phyloP scores from a whole-genome alignment of 1,140 invertebrate genomes.

The Ostrea edulis region DNA sequence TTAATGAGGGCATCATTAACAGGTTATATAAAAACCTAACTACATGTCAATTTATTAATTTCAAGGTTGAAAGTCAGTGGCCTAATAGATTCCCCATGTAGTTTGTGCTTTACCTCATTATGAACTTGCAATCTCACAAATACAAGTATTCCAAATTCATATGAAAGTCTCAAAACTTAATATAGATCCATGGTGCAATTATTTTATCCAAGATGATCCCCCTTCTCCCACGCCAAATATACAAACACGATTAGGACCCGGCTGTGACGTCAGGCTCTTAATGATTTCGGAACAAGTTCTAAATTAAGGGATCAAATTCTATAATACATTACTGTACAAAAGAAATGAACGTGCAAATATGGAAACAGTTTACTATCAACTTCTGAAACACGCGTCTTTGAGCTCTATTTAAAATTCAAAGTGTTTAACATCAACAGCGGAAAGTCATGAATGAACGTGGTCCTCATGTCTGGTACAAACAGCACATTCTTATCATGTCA shows the following conservation, averaged over 20 bases:
- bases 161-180: not conserved
- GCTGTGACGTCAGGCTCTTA: not conserved
- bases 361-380: not conserved
- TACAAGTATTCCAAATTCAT: not conserved
- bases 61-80: too few species aligned
- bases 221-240: not conserved
- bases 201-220: not conserved
- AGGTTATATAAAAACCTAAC: too few species aligned
- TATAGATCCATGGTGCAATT: not conserved
- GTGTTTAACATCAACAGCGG: not conserved
- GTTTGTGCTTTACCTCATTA: too few species aligned
- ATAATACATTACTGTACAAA: not conserved
- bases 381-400: not conserved
- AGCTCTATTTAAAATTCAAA: not conserved
- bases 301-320: constrained; percentile 18
- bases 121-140: too few species aligned
- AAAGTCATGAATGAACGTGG: constrained; percentile 7
- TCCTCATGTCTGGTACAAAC: not conserved
- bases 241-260: not conserved
- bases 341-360: not conserved
- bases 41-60: too few species aligned
- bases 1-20: too few species aligned
- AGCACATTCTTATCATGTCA: not conserved
- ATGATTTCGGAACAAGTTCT: not conserved
- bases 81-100: too few species aligned